Evolutionary conservation across 2,113 vertebrate genomes (phyloP).

Genomic region (Prionailurus viverrinus): DNA sequence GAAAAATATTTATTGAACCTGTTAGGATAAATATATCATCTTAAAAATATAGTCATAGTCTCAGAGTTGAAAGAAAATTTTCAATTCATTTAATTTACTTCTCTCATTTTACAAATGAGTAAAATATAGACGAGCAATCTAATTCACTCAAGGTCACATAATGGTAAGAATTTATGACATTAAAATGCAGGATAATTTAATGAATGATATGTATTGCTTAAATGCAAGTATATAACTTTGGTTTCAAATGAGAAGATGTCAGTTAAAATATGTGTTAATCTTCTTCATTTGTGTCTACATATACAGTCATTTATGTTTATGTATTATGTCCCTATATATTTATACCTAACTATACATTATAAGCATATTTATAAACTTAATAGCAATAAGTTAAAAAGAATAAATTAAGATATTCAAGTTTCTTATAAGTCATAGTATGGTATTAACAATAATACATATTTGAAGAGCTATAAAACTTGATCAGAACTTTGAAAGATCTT

Average conservation of each 20-base stretch:
- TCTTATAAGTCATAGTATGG: neutral
- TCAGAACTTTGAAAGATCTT: neutral
- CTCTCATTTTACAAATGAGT: neutral
- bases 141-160: neutral
- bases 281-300: neutral
- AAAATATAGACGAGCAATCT: conserved; percentile 5
- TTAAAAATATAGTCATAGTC: neutral
- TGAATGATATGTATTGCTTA: neutral
- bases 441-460: neutral
- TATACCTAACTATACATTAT: neutral
- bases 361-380: neutral
- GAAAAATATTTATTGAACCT: neutral
- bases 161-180: neutral
- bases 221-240: neutral
- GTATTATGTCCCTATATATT: neutral
- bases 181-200: neutral
- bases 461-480: neutral
- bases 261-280: neutral
- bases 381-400: conserved; percentile 1
- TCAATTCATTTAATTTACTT: neutral
- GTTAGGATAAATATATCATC: neutral
- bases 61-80: conserved; percentile 12
- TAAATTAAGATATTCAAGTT: neutral
- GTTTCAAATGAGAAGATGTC: neutral
- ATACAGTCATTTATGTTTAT: neutral